These are phyloP conservation scores for Micropoecilia bifurca DNA, from an alignment of 2,797 vertebrate species.

Conservation along the genomic window DNA sequence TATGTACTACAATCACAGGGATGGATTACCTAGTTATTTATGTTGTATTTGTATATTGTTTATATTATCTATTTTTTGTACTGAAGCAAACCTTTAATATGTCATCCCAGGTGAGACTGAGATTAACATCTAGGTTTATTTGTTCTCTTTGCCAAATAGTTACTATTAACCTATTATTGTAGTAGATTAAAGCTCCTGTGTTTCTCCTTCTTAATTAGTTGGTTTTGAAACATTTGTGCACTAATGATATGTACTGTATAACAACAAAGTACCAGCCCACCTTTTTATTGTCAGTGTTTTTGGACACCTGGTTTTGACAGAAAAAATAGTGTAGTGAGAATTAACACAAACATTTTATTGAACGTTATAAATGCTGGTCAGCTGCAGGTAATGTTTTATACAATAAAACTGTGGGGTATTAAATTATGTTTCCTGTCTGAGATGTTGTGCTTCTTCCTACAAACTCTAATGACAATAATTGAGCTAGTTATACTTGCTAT, in stretches of 20 bases:
- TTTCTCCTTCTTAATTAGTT: slow-evolving; percentile 33
- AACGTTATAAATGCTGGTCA: slow-evolving; percentile 26
- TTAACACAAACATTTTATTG: slow-evolving; percentile 28
- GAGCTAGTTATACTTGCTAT: no score
- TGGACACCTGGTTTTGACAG: slow-evolving; percentile 8
- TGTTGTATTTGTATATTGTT: slow-evolving; percentile 69
- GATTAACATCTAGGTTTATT: slow-evolving; percentile 42
- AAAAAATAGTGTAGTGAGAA: neutral
- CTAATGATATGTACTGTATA: slow-evolving; percentile 32
- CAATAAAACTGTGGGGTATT: slow-evolving; percentile 57
- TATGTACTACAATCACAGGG: slow-evolving; percentile 43
- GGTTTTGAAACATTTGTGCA: slow-evolving; percentile 51
- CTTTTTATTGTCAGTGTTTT: slow-evolving; percentile 42
- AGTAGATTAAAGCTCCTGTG: slow-evolving; percentile 27
- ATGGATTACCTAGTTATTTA: slow-evolving; percentile 46
- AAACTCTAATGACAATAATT: no score
- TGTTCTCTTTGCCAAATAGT: slow-evolving; percentile 64
- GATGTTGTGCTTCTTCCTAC: no score
- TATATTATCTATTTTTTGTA: slow-evolving; percentile 71
- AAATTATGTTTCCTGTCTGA: slow-evolving; percentile 8
- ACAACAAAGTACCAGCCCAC: slow-evolving; percentile 9
- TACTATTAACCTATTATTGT: slow-evolving; percentile 15
- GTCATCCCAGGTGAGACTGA: slow-evolving; percentile 43
- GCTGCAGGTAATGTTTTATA: slow-evolving; percentile 56
- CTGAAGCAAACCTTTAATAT: slow-evolving; percentile 42